Evolutionary conservation across 1,140 invertebrate species (phyloP).

Genomic region (Ceratina calcarata): DNA sequence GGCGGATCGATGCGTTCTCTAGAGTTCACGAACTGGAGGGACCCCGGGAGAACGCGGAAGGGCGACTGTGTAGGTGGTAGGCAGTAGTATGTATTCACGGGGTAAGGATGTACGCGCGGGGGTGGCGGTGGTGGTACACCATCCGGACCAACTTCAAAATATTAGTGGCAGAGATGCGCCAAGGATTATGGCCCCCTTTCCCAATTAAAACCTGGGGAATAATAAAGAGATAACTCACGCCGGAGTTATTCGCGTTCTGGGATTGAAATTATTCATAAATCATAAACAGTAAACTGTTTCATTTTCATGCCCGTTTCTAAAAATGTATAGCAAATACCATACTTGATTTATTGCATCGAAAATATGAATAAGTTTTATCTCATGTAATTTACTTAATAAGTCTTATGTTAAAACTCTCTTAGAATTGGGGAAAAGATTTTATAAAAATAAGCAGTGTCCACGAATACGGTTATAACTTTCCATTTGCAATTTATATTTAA

Average conservation of each 20-base stretch:
- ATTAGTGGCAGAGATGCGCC: slow-evolving; percentile 57
- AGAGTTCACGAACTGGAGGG: slow-evolving; percentile 60
- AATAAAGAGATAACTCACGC: slow-evolving; percentile 54
- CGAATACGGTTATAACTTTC: neutral
- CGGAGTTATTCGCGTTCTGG: slow-evolving; percentile 36
- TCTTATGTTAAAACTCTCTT: neutral
- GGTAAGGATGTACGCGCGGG: slow-evolving; percentile 10
- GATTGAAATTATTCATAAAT: neutral
- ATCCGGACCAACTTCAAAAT: slow-evolving; percentile 59
- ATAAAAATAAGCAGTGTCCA: neutral
- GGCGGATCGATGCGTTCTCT: slow-evolving; percentile 70
- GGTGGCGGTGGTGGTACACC: slow-evolving; percentile 4
- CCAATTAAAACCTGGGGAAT: slow-evolving; percentile 60
- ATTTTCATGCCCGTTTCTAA: too few relatives aligned
- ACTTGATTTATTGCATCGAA: too few relatives aligned
- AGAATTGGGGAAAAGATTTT: neutral
- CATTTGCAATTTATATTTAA: slow-evolving; percentile 1
- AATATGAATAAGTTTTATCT: too few relatives aligned
- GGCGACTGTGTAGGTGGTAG: neutral
- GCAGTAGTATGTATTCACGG: slow-evolving; percentile 29
- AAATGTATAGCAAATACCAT: too few relatives aligned
- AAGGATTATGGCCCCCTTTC: slow-evolving; percentile 54
- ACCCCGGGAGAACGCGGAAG: slow-evolving; percentile 38
- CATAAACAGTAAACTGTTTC: too few relatives aligned
- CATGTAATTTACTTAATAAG: too few relatives aligned